Evolutionary conservation across 2,797 vertebrate genomes (phyloP), one percentile per base, ranked within the genome.

Genomic region (Pantherophis alleghaniensis): DNA sequence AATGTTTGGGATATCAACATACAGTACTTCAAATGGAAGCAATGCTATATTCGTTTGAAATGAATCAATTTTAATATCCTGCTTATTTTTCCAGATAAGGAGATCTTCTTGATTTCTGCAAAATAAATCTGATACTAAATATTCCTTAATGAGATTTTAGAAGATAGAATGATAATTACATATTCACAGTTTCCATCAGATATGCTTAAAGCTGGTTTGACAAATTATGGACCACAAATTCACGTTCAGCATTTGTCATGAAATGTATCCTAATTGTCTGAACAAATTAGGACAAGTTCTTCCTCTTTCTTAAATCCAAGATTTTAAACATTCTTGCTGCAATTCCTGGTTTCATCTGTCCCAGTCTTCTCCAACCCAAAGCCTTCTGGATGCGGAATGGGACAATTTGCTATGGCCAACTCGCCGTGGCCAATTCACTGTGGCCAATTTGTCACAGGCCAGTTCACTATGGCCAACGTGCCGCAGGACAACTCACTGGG

Each of bases 21-120:
- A 42, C 42, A 42, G 42, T 42, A 47, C 6, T 88, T 56, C 42
- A 79, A 83, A 63, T 22, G 47, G n/a, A 37, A 88, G 57, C 20
- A 37, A 56, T 26, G 42, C 32, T 22, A 53, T 42, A 83, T 89
- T 91, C 63, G 47, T 79, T 42, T 88, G n/a, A 16, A 47, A 7
- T 63, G 47, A 56, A 89, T 69, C 26, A 89, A 91, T n/a, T 18
- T 89, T 86, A 86, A 57, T 12, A 83, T 66, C 11, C 79, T n/a
- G 69, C 61, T 83, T 93, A 91, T 91, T 89, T 59, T 89, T 86
- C 51, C 1, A 16, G 37, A 91, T 88, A 90, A 93, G 53, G 59
- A 79, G 53, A 60, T 5, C 10, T 51, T 87, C 5, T 56, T 90
- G 12, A 59, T 57, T 60, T 91, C 20, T 59, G 24, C 4, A 87